Evolutionary conservation across 2,888 invertebrate species (phyloP).

Genomic region (Tortrix viridana): DNA sequence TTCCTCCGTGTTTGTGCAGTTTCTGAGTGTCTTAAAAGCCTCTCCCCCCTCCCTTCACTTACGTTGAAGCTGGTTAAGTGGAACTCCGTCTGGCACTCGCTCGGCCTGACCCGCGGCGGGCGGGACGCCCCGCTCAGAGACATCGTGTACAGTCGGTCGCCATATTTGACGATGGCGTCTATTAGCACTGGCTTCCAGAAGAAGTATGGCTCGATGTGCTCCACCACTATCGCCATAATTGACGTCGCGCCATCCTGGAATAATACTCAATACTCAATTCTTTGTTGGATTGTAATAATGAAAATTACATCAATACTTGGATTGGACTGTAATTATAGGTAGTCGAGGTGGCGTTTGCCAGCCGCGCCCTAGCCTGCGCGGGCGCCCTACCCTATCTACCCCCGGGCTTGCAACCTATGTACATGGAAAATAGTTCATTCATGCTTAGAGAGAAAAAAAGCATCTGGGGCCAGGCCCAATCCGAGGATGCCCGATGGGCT

Average conservation of each 20-base stretch:
- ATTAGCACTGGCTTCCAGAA: conserved; percentile 84
- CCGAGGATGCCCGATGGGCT: too few species aligned
- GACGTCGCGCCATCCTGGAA: conserved; percentile 83
- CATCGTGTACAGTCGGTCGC: conserved; percentile 84
- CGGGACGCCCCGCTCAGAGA: conserved; percentile 59
- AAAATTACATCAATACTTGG: too few species aligned
- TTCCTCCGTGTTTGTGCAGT: conserved; percentile 50
- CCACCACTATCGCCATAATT: conserved; percentile 84
- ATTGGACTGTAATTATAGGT: too few species aligned
- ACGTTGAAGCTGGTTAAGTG: conserved; percentile 74
- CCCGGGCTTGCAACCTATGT: too few species aligned
- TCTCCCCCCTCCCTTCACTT: conserved; percentile 48
- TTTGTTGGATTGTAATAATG: too few species aligned
- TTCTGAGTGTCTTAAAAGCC: conserved; percentile 46
- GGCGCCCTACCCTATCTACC: too few species aligned
- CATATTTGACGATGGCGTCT: conserved; percentile 86
- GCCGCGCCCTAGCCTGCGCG: too few species aligned
- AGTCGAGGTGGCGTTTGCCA: too few species aligned
- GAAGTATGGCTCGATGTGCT: conserved; percentile 80
- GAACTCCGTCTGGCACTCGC: conserved; percentile 59
- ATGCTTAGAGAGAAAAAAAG: too few species aligned
- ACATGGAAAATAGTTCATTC: too few species aligned
- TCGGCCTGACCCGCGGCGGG: conserved; percentile 54
- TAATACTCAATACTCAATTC: too few species aligned
- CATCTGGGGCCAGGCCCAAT: too few species aligned